Evolutionary conservation across 2,113 vertebrate genomes (phyloP).

Genomic region (Xenopus borealis): DNA sequence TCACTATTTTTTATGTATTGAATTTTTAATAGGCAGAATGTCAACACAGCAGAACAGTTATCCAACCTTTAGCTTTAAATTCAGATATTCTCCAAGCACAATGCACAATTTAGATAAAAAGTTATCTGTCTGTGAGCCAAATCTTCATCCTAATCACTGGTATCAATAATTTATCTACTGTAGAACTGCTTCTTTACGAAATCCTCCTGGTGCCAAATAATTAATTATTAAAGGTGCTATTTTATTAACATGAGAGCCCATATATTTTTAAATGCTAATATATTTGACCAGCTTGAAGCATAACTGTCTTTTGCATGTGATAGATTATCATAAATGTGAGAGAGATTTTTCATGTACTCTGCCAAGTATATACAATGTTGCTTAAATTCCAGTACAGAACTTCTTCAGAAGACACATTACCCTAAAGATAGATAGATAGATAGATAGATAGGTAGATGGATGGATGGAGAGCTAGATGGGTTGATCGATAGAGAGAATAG

Average conservation of each 20-base stretch:
- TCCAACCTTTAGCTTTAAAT: neutral
- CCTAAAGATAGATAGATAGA: no score
- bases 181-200: constrained; percentile 4
- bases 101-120: neutral
- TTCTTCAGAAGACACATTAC: no score
- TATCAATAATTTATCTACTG: constrained; percentile 36
- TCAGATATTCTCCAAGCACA: neutral
- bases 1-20: no score
- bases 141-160: neutral
- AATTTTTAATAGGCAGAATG: neutral
- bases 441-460: no score
- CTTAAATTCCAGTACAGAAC: no score
- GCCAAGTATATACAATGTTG: no score
- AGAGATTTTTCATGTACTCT: constrained; percentile 11
- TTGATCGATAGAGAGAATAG: no score
- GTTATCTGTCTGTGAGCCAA: constrained; percentile 10
- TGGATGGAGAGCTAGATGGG: no score
- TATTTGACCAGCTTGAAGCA: neutral
- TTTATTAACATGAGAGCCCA: constrained; percentile 30
- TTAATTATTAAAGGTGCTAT: constrained; percentile 26
- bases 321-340: constrained; percentile 8
- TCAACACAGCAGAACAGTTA: neutral
- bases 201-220: constrained; percentile 11
- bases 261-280: constrained; percentile 25
- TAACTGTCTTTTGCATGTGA: constrained; percentile 1